Evolutionary conservation across 2,113 vertebrate genomes (phyloP), one percentile per base, ranked within the genome.

Genomic region (Gobio gobio): DNA sequence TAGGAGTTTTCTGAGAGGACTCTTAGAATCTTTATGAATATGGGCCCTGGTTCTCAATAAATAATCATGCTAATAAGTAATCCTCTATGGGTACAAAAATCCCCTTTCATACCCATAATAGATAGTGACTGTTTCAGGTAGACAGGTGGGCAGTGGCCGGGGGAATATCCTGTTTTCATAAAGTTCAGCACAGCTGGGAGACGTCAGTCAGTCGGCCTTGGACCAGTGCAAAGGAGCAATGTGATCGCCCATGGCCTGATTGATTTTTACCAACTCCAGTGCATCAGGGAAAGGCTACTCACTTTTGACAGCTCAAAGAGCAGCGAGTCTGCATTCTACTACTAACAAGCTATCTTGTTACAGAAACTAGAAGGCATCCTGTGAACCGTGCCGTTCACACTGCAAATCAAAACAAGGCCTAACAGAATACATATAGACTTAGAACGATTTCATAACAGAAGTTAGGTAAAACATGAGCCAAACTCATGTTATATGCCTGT

Each of bases 141-240:
- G 70, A 26, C 70, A 78, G 36, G 24, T 61, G 58, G 70, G n/a
- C 70, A 77, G 43, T 64, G 58, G 58, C 13, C 45, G 7, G 40
- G 8, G 66, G 45, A 76, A 76, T 76, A 82, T 76, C 13, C 29
- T 36, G n/a, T 56, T 33, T 29, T 22, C 3, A 10, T 29, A 14
- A 14, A 40, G 20, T 68, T 70, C 75, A 82, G 59, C 75, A 76
- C 78, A 83, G 64, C 75, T 90, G 59, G 63, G 29, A 88, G 86
- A 73, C 14, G 22, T 81, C 74, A 86, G 66, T 24, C 68, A 82
- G 45, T 86, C 47, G 72, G 70, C 82, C 49, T 63, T 29, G 3
- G 22, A 66, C 43, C 33, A 78, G 40, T n/a, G 59, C 56, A 61
- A 59, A 70, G 24, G 26, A 20, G n/a, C 77, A 59, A 78, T 49